Base-by-base conservation (phyloP, 53 echinoderm and acorn worm genomes). In the Zoroaster sp. region DNA sequence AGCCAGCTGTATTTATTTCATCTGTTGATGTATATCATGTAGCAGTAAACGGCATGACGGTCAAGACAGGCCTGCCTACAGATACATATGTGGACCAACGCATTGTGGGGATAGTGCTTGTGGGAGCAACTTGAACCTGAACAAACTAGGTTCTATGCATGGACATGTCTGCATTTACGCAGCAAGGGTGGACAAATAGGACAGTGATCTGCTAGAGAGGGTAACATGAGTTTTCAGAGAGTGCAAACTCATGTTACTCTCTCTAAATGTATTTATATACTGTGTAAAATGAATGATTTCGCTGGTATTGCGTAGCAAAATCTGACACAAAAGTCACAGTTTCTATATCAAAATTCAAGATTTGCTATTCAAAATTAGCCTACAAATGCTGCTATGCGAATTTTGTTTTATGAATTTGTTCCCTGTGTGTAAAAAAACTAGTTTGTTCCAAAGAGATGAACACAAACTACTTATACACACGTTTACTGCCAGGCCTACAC, bases 51-150 rank as follows among this genome's bases (percentile, higher is more conserved):
- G 82, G 82, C 82, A 66, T 43, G 66, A 67, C 44, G 23, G 46
- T 28, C 11, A 28, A 59, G n/a, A n/a, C n/a, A n/a, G n/a, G n/a
- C n/a, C 75, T 82, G 41, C 82, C 66, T 30, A 30, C 66, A 46
- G 40, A 67, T 42, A 82, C 42, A 82, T 66, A 32, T 67, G 15
- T 66, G 67, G 82, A 82, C 82, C 82, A 82, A 82, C 82, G 82
- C 82, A 82, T n/a, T n/a, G 14, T 13, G 82, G 40, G 40, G 44
- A 66, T 66, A 30, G 66, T 31, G 82, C 82, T 82, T 67, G 42
- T 45, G 82, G 82, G 66, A 82, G 82, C 67, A 82, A 82, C 18
- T 31, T 31, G 68, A 82, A 67, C 65, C 82, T 82, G 63, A 25
- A 25, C 13, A 79, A 79, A 79, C 79, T 79, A 39, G 79, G 59